These are phyloP conservation scores for Erebia ligea DNA, from an alignment of 2,888 invertebrate genomes.

Conservation along the genomic window DNA sequence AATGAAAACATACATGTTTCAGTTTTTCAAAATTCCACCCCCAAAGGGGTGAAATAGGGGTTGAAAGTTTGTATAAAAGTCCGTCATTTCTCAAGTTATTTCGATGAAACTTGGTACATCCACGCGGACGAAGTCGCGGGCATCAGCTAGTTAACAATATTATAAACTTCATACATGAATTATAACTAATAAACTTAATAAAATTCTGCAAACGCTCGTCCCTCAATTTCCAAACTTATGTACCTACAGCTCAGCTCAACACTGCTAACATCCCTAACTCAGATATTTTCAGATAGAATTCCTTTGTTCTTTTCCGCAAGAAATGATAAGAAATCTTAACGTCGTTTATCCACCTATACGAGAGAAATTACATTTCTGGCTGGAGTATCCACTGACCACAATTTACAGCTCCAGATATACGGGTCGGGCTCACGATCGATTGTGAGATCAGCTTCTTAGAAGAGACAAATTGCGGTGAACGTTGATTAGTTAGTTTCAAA, in stretches of 20 bases:
- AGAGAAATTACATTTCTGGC: constrained; percentile 26
- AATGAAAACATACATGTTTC: too few relatives aligned
- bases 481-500: constrained; percentile 25
- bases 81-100: too few relatives aligned
- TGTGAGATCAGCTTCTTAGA: constrained; percentile 32
- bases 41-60: too few relatives aligned
- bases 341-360: constrained; percentile 24
- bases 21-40: too few relatives aligned
- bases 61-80: too few relatives aligned
- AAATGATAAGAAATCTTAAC: constrained; percentile 25
- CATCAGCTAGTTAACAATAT: too few relatives aligned
- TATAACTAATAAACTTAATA: neutral
- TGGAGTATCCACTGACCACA: constrained; percentile 30
- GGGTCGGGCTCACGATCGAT: constrained; percentile 32
- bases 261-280: neutral
- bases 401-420: constrained; percentile 34
- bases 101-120: too few relatives aligned
- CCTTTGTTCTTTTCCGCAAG: constrained; percentile 38
- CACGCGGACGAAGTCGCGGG: too few relatives aligned
- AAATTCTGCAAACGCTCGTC: neutral
- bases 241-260: neutral
- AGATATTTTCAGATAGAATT: constrained; percentile 17
- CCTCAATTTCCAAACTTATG: neutral
- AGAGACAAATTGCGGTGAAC: constrained; percentile 31
- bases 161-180: neutral